Conservation (phyloP, 2,888 invertebrate genomes). For the Agrochola lota region DNA sequence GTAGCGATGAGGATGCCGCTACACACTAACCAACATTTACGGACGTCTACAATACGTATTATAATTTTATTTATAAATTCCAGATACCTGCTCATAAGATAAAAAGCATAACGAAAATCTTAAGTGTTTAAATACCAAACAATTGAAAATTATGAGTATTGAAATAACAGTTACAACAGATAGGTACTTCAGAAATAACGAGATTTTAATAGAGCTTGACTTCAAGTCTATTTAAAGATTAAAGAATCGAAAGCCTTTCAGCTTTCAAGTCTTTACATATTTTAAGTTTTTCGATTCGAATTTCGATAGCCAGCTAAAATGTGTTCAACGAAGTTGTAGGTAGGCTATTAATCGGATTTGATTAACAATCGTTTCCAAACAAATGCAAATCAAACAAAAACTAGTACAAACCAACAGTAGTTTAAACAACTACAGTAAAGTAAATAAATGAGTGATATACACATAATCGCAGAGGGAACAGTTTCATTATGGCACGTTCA, state of each 20-base stretch:
- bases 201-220: conserved; percentile 35
- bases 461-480: conserved; percentile 75
- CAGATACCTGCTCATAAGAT: neutral
- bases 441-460: conserved; percentile 71
- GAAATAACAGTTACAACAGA: conserved; percentile 16
- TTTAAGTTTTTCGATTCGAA: too few relatives aligned
- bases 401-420: conserved; percentile 56
- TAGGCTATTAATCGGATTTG: conserved; percentile 40
- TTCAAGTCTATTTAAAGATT: too few relatives aligned
- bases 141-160: conserved; percentile 19
- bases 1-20: too few relatives aligned
- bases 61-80: conserved; percentile 21
- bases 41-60: conserved; percentile 12
- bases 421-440: conserved; percentile 65
- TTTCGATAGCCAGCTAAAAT: neutral
- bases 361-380: conserved; percentile 64
- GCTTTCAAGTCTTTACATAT: conserved; percentile 20
- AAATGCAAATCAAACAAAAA: conserved; percentile 64
- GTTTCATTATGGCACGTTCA: conserved; percentile 81
- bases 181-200: conserved; percentile 12
- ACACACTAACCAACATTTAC: neutral
- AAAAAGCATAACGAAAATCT: conserved; percentile 13
- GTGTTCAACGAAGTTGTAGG: conserved; percentile 1
- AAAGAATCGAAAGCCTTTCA: too few relatives aligned
- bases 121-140: conserved; percentile 5